phyloP scores from a whole-genome alignment of 2,113 vertebrate species.

The Aphelocoma coerulescens region DNA sequence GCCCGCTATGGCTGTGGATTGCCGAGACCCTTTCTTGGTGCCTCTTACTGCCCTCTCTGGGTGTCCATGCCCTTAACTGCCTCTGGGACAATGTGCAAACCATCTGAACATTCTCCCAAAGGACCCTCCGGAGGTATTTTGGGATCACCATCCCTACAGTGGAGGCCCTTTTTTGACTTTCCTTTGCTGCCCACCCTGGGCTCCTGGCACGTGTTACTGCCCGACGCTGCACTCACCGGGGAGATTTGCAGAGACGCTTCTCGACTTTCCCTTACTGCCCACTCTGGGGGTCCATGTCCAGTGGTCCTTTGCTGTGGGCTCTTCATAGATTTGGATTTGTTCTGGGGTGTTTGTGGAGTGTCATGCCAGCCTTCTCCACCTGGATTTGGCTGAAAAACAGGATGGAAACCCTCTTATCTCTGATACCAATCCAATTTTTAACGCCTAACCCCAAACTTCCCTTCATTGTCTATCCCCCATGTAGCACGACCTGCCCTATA shows the following conservation, averaged over 20 bases:
- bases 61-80: rapidly evolving
- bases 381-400: not conserved
- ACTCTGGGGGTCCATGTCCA: not conserved
- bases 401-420: not conserved
- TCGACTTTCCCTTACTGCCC: rapidly evolving
- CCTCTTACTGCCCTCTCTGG: not conserved
- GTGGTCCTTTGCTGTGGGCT: not conserved
- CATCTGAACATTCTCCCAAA: not conserved
- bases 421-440: not conserved
- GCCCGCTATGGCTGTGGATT: too few relatives aligned
- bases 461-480: rapidly evolving
- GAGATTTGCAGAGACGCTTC: not conserved
- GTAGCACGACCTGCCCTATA: not conserved
- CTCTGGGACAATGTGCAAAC: not conserved
- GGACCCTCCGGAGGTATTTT: not conserved
- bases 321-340: not conserved
- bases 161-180: not conserved
- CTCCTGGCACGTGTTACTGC: not conserved
- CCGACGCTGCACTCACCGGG: not conserved
- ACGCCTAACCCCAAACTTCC: not conserved
- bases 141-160: rapidly evolving
- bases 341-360: not conserved
- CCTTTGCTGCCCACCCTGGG: not conserved
- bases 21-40: not conserved
- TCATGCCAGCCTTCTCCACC: not conserved